These are phyloP conservation scores for Platycheirus rosarum DNA, from an alignment of 2,888 invertebrate species.

Conservation along the genomic window DNA sequence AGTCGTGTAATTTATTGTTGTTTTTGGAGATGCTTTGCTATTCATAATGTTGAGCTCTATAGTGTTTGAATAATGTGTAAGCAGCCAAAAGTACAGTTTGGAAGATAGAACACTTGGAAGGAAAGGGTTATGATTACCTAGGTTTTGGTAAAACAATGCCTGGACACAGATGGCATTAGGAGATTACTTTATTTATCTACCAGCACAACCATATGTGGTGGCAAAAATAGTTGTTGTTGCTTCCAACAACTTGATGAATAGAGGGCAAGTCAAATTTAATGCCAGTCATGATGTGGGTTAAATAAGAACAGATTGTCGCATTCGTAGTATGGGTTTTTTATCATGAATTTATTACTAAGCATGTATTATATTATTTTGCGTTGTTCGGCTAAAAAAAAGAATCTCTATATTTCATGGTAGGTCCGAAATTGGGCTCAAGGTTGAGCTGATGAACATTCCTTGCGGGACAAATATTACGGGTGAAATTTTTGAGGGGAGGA, in stretches of 20 bases:
- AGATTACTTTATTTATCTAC: conserved; percentile 52
- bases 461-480: too few relatives aligned
- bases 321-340: background rate
- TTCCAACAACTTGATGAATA: conserved; percentile 35
- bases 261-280: conserved; percentile 39
- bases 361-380: background rate
- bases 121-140: conserved; percentile 36
- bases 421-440: too few relatives aligned
- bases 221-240: conserved; percentile 32
- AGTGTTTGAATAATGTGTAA: conserved; percentile 15
- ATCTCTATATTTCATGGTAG: too few relatives aligned
- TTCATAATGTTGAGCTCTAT: conserved; percentile 50
- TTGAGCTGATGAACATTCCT: too few relatives aligned
- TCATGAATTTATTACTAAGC: background rate
- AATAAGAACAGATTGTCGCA: conserved; percentile 23
- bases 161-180: conserved; percentile 49
- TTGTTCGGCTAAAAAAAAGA: too few relatives aligned
- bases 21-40: conserved; percentile 36
- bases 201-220: conserved; percentile 26
- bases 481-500: too few relatives aligned
- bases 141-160: conserved; percentile 21
- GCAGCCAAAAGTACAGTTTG: background rate
- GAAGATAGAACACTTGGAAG: background rate
- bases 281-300: conserved; percentile 21
- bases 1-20: too few relatives aligned